Evolutionary conservation across 1,140 invertebrate species (phyloP).

Genomic region (Apis florea): DNA sequence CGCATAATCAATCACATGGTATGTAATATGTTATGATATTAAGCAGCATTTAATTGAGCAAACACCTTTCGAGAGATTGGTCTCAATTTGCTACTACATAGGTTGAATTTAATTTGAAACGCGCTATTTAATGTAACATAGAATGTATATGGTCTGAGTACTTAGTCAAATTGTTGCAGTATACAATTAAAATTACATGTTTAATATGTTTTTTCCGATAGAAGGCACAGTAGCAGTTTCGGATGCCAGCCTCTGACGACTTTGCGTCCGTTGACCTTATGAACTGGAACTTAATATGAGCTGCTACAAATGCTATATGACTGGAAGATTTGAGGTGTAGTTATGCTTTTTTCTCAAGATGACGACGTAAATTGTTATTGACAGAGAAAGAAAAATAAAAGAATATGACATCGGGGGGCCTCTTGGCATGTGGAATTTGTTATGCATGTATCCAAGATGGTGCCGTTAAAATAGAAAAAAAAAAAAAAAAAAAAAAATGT

Average conservation of each 20-base stretch:
- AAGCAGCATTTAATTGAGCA: not conserved
- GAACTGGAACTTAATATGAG: slow-evolving; percentile 64
- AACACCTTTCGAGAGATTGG: not conserved
- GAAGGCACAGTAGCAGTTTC: slow-evolving; percentile 79
- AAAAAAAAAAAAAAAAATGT: slow-evolving; percentile 16
- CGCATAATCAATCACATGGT: slow-evolving; percentile 9
- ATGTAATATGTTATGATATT: slow-evolving; percentile 15
- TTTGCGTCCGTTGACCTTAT: slow-evolving; percentile 77
- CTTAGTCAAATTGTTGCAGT: slow-evolving; percentile 16
- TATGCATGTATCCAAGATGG: slow-evolving; percentile 81
- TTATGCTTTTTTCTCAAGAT: slow-evolving; percentile 64
- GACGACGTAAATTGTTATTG: slow-evolving; percentile 57
- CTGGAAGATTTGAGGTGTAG: slow-evolving; percentile 69
- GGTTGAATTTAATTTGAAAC: not conserved
- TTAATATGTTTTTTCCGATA: slow-evolving; percentile 66
- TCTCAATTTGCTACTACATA: not conserved
- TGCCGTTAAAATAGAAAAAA: slow-evolving; percentile 59
- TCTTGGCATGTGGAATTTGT: slow-evolving; percentile 81
- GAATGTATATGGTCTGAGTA: slow-evolving; percentile 1
- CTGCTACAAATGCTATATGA: slow-evolving; percentile 61
- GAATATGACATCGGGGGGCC: slow-evolving; percentile 68
- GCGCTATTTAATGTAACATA: slow-evolving; percentile 1
- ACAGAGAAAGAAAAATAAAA: not conserved
- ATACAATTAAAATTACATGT: slow-evolving; percentile 26
- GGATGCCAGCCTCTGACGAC: slow-evolving; percentile 74